Base-by-base conservation (phyloP, 2,113 vertebrate genomes). In the Oryzias melastigma region DNA sequence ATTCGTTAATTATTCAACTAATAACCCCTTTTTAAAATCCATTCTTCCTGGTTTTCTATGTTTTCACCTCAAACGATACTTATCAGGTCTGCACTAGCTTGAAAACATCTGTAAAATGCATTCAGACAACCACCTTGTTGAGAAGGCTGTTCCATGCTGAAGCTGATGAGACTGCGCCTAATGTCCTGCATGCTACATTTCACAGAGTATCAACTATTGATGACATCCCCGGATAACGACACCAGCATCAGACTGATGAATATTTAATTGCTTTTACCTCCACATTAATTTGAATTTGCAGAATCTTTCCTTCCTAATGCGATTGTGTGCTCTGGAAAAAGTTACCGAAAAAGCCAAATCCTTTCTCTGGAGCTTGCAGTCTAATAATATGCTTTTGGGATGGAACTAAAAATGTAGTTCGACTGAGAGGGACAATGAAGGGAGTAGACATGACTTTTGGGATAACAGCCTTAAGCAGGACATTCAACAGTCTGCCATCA, bases 401-500 rank as follows among this genome's bases (percentile, higher is more conserved):
- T 45, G 52, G 56, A 46, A 14, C 58, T 80, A 52, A 42, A 43
- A 65, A n/a, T 58, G 25, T 22, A 17, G 42, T 60, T 56, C 35
- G 50, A 74, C 49, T 77, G 70, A 75, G 48, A 5, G n/a, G 65
- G 60, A 53, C 54, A 58, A 58, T 62, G 53, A 80, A 65, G 50
- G 49, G 72, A 61, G 58, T 65, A 40, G 43, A 70, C 58, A 15
- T 15, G 67, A 57, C 62, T 75, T 65, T 60, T 51, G 68, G 66
- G 61, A 70, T 54, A 76, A 14, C 12, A 5, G 40, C 48, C 69
- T 53, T 46, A 71, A 68, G 71, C 63, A 71, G 69, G 67, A 76
- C 44, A 75, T 59, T 78, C 66, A 65, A 64, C 72, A 54, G 68
- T 52, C 66, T 65, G 57, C 64, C 58, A 63, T 75, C 69, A 75